Base-by-base conservation (phyloP, 2,797 vertebrate species). In the Falco peregrinus region DNA sequence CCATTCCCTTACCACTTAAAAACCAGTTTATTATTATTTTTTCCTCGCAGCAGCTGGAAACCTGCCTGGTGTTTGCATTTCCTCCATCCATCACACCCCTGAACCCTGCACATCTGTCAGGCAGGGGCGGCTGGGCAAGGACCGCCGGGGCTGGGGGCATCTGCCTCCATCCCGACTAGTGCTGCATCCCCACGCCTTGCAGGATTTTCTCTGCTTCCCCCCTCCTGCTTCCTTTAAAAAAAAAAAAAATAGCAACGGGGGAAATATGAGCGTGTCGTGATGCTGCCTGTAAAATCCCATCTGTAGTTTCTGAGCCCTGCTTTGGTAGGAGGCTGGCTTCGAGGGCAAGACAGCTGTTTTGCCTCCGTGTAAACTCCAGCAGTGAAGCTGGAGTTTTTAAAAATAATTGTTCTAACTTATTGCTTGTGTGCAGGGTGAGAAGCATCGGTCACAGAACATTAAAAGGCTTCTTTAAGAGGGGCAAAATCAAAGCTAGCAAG, bases 71-170 rank as follows among this genome's bases (percentile, higher is more conserved):
- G 18, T 0, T 47, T 17, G 10, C 35, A 13, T 35, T 25, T 48
- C 28, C 26, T 28, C 54, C 45, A 21, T 25, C 21, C 1, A 4
- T 35, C 59, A 37, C 35, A 51, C 54, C 69, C 43, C 39, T 5
- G 24, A 39, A 31, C 11, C 0, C 6, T 29, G 69, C 50, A 21
- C 59, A 26, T 37, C n/a, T 39, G 26, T 57, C 39, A 0, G 0
- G 33, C 16, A 10, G 8, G 31, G 35, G 35, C 13, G 3, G 31
- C 26, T n/a, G n/a, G 61, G 47, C 33, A 53, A 43, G 3, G 17
- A 25, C 39, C 3, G 6, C 26, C 4, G 10, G 39, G 28, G 9
- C 25, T 31, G 18, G 39, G 35, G 29, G 16, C 3, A 0, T 41
- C 28, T 14, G 9, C 22, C 51, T 61, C 17, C 8, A 12, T 75